Base-by-base conservation (phyloP, 2,797 vertebrate genomes). In the Limosa lapponica region DNA sequence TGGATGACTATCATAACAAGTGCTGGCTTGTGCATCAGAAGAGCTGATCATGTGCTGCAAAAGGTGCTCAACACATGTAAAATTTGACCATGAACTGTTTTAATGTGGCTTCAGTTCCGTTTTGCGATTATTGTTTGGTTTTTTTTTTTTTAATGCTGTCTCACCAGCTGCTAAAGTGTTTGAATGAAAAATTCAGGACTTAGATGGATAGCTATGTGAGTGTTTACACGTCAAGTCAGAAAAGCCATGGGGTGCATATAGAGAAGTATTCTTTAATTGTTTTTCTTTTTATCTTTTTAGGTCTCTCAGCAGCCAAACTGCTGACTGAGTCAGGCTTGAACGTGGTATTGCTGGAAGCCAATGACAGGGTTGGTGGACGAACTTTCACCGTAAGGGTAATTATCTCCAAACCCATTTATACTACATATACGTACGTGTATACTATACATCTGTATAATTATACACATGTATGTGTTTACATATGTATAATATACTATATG, bases 251-350 rank as follows among this genome's bases (percentile, higher is more conserved):
- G 9, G 13, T 65, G 16, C 22, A 7, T 39, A 36, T 34, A 13
- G 11, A 55, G 48, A 84, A 61, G 11, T 62, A 34, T 84, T 37
- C 37, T 85, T 82, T 11, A 82, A 66, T 11, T 72, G 13, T 16
- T 81, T 82, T 59, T 93, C 32, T 95, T 51, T 85, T 97, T 95
- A 8, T 90, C 41, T 54, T 95, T 95, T 64, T 82, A 99, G 99
- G 99, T 95, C 97, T 99, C 77, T 98, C 99, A 93, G 99, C 99
- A 88, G 99, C 99, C 22, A 99, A 99, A 95, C 97, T 99, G 69
- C 93, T 99, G 80, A 98, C 98, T 94, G 97, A 99, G 37, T 98
- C 95, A 30, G 99, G 99, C 36, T 96, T 99, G 95, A 99, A 95
- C 57, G 98, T 99, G 32, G 97, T 99, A 6, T 96, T 99, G 80